Evolutionary conservation across 2,888 invertebrate genomes (phyloP).

Genomic region (Macropis europaea): DNA sequence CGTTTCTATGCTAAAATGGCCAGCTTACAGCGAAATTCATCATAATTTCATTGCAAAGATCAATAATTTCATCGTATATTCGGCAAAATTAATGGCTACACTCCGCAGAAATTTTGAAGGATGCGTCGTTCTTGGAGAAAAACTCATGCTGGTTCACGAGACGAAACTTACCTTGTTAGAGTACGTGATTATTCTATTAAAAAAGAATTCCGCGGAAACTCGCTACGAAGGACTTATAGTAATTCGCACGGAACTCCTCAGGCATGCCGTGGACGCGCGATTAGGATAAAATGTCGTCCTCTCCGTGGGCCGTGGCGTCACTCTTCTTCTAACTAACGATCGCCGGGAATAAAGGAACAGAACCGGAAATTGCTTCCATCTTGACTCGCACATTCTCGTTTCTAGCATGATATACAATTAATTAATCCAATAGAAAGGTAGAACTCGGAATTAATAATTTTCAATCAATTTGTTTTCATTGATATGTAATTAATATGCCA

Average conservation of each 20-base stretch:
- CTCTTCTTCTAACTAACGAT: slow-evolving; percentile 48
- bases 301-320: slow-evolving; percentile 51
- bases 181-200: neutral
- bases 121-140: slow-evolving; percentile 4
- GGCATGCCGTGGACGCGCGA: slow-evolving; percentile 43
- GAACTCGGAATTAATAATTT: neutral
- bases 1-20: neutral
- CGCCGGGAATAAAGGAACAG: slow-evolving; percentile 46
- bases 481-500: neutral
- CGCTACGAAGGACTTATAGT: neutral
- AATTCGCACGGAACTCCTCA: slow-evolving; percentile 1
- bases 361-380: slow-evolving; percentile 46
- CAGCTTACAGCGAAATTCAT: neutral
- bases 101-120: slow-evolving; percentile 13
- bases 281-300: slow-evolving; percentile 57
- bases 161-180: slow-evolving; percentile 24
- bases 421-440: slow-evolving; percentile 4
- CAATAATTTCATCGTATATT: slow-evolving; percentile 38
- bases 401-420: neutral
- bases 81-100: slow-evolving; percentile 41
- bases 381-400: slow-evolving; percentile 9
- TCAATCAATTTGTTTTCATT: neutral
- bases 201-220: neutral
- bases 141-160: neutral
- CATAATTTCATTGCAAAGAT: slow-evolving; percentile 20